Percentiles rank a stretch among this genome's conserved stretches.
Conservation (phyloP, 2,888 invertebrate species). For the Cephus nigrinus region DNA sequence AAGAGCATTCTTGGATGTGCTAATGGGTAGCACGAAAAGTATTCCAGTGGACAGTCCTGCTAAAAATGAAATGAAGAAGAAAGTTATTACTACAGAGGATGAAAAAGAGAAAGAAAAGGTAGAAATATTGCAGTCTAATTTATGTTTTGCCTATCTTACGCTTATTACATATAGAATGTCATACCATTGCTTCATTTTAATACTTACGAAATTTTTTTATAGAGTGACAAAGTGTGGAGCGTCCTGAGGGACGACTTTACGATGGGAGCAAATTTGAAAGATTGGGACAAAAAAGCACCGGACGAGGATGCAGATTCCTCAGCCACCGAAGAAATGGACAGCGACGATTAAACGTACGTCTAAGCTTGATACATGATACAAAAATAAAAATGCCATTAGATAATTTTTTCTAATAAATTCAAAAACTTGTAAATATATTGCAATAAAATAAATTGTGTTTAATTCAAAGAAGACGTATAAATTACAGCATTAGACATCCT, state of each 20-base stretch:
- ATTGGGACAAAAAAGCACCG: conserved; percentile 86
- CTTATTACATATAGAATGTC: too few species aligned
- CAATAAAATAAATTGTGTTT: neutral
- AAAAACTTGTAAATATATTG: neutral
- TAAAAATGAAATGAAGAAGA: conserved; percentile 68
- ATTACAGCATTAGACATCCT: neutral
- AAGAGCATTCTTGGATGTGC: conserved; percentile 79
- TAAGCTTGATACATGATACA: neutral
- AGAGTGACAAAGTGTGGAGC: conserved; percentile 63
- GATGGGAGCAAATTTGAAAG: conserved; percentile 89
- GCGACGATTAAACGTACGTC: conserved; percentile 29
- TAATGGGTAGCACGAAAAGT: conserved; percentile 74
- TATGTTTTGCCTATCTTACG: neutral
- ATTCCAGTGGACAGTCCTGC: conserved; percentile 64
- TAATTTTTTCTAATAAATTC: neutral
- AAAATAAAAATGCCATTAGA: neutral
- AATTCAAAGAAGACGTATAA: neutral
- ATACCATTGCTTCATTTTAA: neutral
- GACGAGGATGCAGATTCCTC: conserved; percentile 63
- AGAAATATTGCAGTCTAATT: conserved; percentile 1
- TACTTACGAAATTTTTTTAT: conserved; percentile 11
- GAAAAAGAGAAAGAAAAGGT: conserved; percentile 65
- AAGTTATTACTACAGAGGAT: conserved; percentile 46
- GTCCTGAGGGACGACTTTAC: conserved; percentile 85
- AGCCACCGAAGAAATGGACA: conserved; percentile 52